Conservation (phyloP, 2,797 vertebrate species). For the Enteromius thamalakanensis region DNA sequence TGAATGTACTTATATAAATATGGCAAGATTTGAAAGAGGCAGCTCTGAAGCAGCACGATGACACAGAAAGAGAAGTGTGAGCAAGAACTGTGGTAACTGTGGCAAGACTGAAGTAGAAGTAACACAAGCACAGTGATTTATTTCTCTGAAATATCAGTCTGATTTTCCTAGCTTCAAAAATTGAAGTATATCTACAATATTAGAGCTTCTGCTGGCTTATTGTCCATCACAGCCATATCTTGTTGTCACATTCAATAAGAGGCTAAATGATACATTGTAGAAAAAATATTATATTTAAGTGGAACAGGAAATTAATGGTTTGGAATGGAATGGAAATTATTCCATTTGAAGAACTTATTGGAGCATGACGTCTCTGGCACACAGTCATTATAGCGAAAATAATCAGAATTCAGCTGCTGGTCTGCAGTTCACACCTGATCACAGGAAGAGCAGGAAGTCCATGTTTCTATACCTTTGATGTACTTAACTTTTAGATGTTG, state of each 20-base stretch:
- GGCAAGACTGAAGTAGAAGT: not conserved
- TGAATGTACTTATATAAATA: not conserved
- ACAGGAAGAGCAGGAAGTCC: not conserved
- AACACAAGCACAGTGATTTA: not conserved
- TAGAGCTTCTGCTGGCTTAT: not conserved
- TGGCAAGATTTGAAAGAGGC: not conserved
- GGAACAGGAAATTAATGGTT: not conserved
- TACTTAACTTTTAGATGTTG: not conserved
- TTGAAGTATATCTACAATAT: not conserved
- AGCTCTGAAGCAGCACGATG: not conserved
- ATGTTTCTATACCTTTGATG: not conserved
- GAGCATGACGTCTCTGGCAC: not conserved
- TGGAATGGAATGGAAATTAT: not conserved
- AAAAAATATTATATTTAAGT: not conserved
- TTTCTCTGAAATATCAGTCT: not conserved
- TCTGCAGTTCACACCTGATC: not conserved
- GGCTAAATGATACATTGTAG: not conserved
- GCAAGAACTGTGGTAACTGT: not conserved
- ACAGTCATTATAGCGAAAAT: conserved; percentile 8
- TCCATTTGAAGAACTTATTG: not conserved
- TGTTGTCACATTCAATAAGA: not conserved
- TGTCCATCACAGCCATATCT: not conserved
- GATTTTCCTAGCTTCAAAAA: not conserved
- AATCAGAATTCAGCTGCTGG: not conserved
- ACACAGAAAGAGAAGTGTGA: not conserved